Conservation (phyloP, 2,113 vertebrate species). For the Capreolus pygargus region DNA sequence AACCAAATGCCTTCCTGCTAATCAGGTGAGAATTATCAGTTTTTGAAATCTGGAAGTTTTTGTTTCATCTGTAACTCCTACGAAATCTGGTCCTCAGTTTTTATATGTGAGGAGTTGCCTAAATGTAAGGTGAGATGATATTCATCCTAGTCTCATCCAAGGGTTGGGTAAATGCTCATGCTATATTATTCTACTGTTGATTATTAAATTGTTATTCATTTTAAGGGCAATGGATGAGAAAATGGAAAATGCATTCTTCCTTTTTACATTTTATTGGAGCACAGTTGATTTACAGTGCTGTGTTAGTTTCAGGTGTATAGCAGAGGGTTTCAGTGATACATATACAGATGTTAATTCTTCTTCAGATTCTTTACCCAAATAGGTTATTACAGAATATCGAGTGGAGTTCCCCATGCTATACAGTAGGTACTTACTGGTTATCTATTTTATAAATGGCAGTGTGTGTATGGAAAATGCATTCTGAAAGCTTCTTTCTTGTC, state of each 20-base stretch:
- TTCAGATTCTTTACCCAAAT: not conserved
- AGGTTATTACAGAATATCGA: not conserved
- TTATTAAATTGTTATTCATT: not conserved
- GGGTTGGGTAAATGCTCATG: not conserved
- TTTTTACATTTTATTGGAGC: not conserved
- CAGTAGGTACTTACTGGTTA: too few relatives aligned
- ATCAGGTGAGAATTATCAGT: not conserved
- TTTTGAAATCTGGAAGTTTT: not conserved
- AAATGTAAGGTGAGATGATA: not conserved
- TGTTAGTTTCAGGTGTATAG: not conserved
- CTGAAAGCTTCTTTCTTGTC: not conserved
- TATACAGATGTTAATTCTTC: not conserved
- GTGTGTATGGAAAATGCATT: not conserved
- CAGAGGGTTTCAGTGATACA: not conserved
- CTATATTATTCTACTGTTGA: not conserved
- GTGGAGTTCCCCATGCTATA: accelerated
- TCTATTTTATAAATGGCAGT: not conserved
- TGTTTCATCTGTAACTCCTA: not conserved
- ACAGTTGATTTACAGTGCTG: not conserved
- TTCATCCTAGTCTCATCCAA: accelerated
- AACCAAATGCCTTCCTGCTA: not conserved
- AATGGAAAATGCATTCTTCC: not conserved
- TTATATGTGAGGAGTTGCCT: not conserved
- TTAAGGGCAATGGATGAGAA: not conserved
- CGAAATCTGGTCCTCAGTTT: not conserved